These are phyloP conservation scores for Druon quercuslanigerum DNA, from an alignment of 1,140 invertebrate genomes.

Conservation along the genomic window DNA sequence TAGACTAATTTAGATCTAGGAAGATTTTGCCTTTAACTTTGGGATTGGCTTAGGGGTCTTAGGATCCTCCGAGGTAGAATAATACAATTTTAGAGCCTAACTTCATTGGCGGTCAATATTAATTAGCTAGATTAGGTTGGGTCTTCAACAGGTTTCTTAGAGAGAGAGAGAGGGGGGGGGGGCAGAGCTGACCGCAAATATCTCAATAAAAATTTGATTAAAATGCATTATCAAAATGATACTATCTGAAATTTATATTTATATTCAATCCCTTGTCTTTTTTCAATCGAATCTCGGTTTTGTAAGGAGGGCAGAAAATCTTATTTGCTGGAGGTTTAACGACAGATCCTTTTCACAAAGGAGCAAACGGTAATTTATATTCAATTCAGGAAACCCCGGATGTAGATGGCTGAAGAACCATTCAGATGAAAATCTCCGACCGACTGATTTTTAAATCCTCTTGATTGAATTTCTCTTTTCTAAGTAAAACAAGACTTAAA, in stretches of 20 bases:
- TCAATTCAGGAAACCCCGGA: conserved; percentile 68
- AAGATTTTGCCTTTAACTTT: too few relatives aligned
- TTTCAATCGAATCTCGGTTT: conserved; percentile 1
- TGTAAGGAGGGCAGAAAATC: conserved; percentile 36
- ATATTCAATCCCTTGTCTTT: conserved; percentile 23
- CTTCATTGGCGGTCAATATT: too few relatives aligned
- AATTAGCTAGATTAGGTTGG: too few relatives aligned
- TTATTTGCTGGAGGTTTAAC: conserved; percentile 64
- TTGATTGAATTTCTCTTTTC: too few relatives aligned
- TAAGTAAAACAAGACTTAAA: too few relatives aligned
- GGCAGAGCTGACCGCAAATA: too few relatives aligned
- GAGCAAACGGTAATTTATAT: conserved; percentile 67
- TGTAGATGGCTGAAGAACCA: conserved; percentile 61
- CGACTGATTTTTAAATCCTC: conserved; percentile 25
- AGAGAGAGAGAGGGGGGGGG: too few relatives aligned
- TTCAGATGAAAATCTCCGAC: conserved; percentile 58
- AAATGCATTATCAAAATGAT: neutral
- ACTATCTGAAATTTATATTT: neutral
- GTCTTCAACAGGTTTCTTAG: too few relatives aligned
- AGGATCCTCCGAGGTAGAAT: too few relatives aligned
- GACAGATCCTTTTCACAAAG: conserved; percentile 63
- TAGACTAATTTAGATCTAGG: too few relatives aligned
- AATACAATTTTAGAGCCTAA: too few relatives aligned
- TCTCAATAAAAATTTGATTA: neutral
- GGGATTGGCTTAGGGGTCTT: too few relatives aligned